phyloP scores from a whole-genome alignment of 2,113 vertebrate genomes.

The Aix galericulata region DNA sequence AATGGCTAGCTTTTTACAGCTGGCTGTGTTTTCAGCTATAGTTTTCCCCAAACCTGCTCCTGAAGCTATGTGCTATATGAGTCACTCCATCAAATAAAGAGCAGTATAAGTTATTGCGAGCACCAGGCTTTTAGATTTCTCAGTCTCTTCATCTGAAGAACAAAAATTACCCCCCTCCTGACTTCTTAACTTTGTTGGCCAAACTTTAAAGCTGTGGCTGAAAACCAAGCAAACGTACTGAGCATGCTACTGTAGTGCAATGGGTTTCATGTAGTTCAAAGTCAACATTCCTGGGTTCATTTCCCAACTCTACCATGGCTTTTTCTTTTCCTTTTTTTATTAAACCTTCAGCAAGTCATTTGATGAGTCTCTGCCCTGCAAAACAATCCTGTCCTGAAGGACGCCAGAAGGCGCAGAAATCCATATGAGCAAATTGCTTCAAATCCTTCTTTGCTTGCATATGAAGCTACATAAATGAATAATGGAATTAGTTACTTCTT shows the following conservation, averaged over 20 bases:
- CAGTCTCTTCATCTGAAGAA: constrained; percentile 47
- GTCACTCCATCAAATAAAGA: constrained; percentile 68
- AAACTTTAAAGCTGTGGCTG: constrained; percentile 61
- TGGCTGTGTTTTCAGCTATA: constrained; percentile 52
- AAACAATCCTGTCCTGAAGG: not conserved
- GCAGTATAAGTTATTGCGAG: constrained; percentile 66
- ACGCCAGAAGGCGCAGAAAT: not conserved
- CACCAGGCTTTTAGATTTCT: constrained; percentile 47
- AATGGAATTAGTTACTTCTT: not conserved
- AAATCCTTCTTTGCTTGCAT: not conserved
- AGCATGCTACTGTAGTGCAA: constrained; percentile 20
- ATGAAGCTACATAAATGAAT: not conserved
- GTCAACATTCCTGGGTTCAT: constrained; percentile 40
- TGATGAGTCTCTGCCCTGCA: not conserved
- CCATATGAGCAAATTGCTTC: not conserved
- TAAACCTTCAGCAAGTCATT: not conserved
- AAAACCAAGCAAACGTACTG: constrained; percentile 38
- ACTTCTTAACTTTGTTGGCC: constrained; percentile 62
- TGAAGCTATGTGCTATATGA: constrained; percentile 46
- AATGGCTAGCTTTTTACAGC: constrained; percentile 59
- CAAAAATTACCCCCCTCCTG: constrained; percentile 61
- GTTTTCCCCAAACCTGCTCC: constrained; percentile 46
- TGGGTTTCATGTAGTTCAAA: constrained; percentile 56
- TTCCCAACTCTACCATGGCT: not conserved
- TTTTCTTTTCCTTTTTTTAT: not conserved